Conservation (phyloP, 2,888 invertebrate species). For the Leucoptera coffeella region DNA sequence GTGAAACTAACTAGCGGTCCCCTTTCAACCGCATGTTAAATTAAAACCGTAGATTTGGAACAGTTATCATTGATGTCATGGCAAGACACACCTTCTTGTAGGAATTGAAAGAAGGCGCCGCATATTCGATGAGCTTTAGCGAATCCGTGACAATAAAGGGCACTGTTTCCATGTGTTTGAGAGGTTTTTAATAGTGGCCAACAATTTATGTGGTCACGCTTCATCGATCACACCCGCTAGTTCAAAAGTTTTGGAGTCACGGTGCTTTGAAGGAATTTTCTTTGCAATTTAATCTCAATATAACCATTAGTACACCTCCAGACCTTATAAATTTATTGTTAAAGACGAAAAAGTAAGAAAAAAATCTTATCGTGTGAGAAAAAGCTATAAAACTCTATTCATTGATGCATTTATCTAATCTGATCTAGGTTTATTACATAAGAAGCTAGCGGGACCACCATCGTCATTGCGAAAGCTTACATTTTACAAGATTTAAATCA, state of each 20-base stretch:
- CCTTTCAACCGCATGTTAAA: slow-evolving; percentile 33
- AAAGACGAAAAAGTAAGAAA: no score
- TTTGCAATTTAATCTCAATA: no score
- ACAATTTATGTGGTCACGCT: slow-evolving; percentile 29
- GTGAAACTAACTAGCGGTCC: slow-evolving; percentile 28
- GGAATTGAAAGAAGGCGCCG: slow-evolving; percentile 15
- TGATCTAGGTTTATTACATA: no score
- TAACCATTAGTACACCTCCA: no score
- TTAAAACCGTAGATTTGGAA: slow-evolving; percentile 19
- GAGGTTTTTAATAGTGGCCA: slow-evolving; percentile 27
- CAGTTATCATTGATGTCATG: slow-evolving; percentile 19
- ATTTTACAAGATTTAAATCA: no score
- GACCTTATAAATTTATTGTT: no score
- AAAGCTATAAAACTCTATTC: no score
- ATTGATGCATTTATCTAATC: no score
- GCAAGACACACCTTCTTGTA: slow-evolving; percentile 32
- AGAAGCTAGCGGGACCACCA: no score
- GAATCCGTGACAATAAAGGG: slow-evolving; percentile 19
- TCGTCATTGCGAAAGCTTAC: no score
- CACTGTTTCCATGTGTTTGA: slow-evolving; percentile 19
- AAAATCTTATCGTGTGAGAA: no score
- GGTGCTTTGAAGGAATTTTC: slow-evolving; percentile 8
- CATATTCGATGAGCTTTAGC: slow-evolving; percentile 14
- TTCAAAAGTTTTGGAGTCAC: slow-evolving; percentile 15
- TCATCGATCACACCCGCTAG: slow-evolving; percentile 31